Percentiles rank a stretch among this genome's conserved stretches.
These are phyloP conservation scores for Polypedilum pembai DNA, from an alignment of 1,140 invertebrate species.

Conservation along the genomic window DNA sequence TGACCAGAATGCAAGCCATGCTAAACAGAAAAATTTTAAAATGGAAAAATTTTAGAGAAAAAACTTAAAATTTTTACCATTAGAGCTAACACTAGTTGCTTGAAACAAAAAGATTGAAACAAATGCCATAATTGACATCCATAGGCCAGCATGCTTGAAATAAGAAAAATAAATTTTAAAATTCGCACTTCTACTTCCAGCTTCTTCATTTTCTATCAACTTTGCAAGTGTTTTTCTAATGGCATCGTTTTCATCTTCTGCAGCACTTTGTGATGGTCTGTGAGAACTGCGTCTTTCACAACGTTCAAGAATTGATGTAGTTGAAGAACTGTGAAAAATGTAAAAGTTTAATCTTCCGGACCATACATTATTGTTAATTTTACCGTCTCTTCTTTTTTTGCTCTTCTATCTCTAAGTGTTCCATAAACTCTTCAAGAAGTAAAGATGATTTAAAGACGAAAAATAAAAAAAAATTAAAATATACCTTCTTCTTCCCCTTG, in stretches of 20 bases:
- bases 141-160: conserved; percentile 71
- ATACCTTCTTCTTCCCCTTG: background rate
- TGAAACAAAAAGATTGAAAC: conserved; percentile 45
- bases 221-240: conserved; percentile 47
- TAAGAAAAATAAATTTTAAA: conserved; percentile 84
- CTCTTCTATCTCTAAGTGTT: background rate
- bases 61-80: conserved; percentile 41
- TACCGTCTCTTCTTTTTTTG: background rate
- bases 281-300: background rate
- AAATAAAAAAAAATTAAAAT: background rate
- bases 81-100: conserved; percentile 81
- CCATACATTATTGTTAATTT: too few relatives aligned
- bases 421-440: background rate
- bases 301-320: background rate
- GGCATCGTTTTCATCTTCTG: background rate
- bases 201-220: conserved; percentile 79
- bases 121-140: conserved; percentile 33
- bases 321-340: background rate
- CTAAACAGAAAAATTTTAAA: background rate
- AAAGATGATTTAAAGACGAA: background rate
- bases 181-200: conserved; percentile 86
- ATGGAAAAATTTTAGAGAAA: background rate
- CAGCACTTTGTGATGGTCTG: background rate
- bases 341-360: too few relatives aligned
- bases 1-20: conserved; percentile 88